A percentile compares a stretch with the other conserved stretches of the same genome.
Evolutionary conservation across 2,113 vertebrate species (phyloP).

Genomic region (Chionodraco myersi): DNA sequence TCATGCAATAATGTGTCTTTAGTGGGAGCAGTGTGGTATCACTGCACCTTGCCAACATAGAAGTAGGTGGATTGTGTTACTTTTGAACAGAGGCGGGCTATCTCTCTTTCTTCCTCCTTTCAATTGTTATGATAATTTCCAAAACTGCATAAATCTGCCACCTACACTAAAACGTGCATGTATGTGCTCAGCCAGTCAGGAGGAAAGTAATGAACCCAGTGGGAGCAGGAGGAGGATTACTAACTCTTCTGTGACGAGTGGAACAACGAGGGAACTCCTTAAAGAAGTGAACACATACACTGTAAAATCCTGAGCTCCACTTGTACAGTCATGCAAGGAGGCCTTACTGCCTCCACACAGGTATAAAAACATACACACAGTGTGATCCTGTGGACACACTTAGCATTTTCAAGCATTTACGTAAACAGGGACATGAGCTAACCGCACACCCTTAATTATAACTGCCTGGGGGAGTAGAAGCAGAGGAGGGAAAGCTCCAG

Average conservation of each 20-base stretch:
- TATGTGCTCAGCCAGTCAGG: neutral
- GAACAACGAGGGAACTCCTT: conserved; percentile 19
- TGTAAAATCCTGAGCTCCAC: conserved; percentile 34
- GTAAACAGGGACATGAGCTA: conserved; percentile 46
- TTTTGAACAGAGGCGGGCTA: neutral
- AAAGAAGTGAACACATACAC: conserved; percentile 9
- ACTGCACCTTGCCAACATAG: neutral
- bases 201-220: neutral
- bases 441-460: conserved; percentile 48
- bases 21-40: neutral
- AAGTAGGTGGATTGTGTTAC: neutral
- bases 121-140: neutral
- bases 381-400: conserved; percentile 13
- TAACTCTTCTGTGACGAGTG: conserved; percentile 20
- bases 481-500: conserved; percentile 49
- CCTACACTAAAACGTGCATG: neutral
- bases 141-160: neutral
- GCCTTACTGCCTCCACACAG: conserved; percentile 27
- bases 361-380: conserved; percentile 17
- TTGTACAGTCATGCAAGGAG: conserved; percentile 31
- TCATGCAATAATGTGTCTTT: neutral
- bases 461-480: conserved; percentile 48
- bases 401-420: conserved; percentile 50
- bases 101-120: neutral
- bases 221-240: conserved; percentile 15